Evolutionary conservation across 1,140 invertebrate genomes (phyloP), one percentile per base, ranked within the genome.

Genomic region (Conus ventricosus): DNA sequence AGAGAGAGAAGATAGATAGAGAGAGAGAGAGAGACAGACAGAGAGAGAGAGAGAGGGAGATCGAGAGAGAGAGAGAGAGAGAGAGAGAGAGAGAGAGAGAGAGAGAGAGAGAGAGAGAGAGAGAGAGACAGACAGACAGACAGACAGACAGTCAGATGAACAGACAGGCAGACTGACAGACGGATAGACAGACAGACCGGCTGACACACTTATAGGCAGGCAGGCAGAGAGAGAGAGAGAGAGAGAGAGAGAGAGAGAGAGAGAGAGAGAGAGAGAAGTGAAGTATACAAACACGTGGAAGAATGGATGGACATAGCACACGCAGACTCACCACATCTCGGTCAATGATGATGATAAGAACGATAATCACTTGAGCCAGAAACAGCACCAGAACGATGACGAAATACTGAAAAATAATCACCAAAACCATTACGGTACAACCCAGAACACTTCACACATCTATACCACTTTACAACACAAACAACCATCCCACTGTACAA

Each of bases 341-440:
- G 57, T 87, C 85, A 51, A 90, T 88, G 27, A 89, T 83, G 15
- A 88, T 78, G 23, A 91, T 89, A 67, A 87, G 75, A 5, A 87
- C 75, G 53, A 80, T 5, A 5, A 54, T 57, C 23, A 87, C 63
- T 57, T 91, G 90, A 13, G n/a, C 83, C 60, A 89, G 57, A 27
- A 91, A 87, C 86, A 91, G 67, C 7, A 91, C 39, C 3, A 75
- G 75, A 17, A 85, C 85, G 11, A 90, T 81, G 27, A 91, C 53
- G 17, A 89, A 89, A 84, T 91, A 90, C 90, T 91, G 89, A 81
- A 91, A 88, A 55, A 81, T 67, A 11, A 63, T 57, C 11, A 55
- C 7, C 5, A 55, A n/a, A 55, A 2, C 51, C 6, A 4, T 80
- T 20, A 80, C 7, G 0, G 39, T 11, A 13, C 76, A 51, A 27